These are phyloP conservation scores for Aphyosemion australe DNA, from an alignment of 2,113 vertebrate species.

Conservation along the genomic window DNA sequence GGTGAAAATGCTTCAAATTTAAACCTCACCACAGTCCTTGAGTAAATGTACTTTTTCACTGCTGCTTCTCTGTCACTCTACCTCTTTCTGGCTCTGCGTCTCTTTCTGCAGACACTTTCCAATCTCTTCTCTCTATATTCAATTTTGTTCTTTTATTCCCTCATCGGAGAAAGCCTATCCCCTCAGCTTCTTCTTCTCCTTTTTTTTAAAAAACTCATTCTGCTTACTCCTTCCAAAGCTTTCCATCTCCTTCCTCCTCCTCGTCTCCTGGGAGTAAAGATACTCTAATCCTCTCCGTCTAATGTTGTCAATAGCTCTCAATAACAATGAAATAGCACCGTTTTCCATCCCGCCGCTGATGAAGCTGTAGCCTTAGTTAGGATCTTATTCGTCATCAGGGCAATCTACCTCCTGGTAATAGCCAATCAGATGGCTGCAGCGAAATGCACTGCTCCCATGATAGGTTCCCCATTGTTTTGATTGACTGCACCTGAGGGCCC, in stretches of 20 bases:
- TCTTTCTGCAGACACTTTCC: slow-evolving; percentile 54
- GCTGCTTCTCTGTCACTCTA: slow-evolving; percentile 5
- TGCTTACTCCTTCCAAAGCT: slow-evolving; percentile 18
- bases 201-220: slow-evolving; percentile 8
- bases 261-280: slow-evolving; percentile 51
- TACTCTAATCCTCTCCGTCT: slow-evolving; percentile 69
- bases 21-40: slow-evolving; percentile 18
- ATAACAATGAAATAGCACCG: slow-evolving; percentile 72
- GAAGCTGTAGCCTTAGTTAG: slow-evolving; percentile 57
- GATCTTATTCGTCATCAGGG: slow-evolving; percentile 71
- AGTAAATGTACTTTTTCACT: slow-evolving; percentile 41
- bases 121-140: slow-evolving; percentile 68
- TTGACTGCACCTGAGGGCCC: slow-evolving; percentile 73
- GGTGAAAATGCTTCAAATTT: slow-evolving; percentile 15
- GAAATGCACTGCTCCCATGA: slow-evolving; percentile 63
- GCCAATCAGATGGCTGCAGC: slow-evolving; percentile 70
- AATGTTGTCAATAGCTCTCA: slow-evolving; percentile 74
- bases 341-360: slow-evolving; percentile 66
- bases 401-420: slow-evolving; percentile 73
- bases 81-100: slow-evolving; percentile 12
- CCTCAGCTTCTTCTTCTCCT: slow-evolving; percentile 23
- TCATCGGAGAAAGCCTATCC: slow-evolving; percentile 40
- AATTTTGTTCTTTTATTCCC: slow-evolving; percentile 69
- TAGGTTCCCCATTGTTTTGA: slow-evolving; percentile 75
- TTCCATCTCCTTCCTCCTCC: slow-evolving; percentile 33